Percentiles rank a stretch among this genome's conserved stretches.
These are phyloP conservation scores for Gastracanthus pulcherrimus DNA, from an alignment of 2,888 invertebrate genomes.

Conservation along the genomic window DNA sequence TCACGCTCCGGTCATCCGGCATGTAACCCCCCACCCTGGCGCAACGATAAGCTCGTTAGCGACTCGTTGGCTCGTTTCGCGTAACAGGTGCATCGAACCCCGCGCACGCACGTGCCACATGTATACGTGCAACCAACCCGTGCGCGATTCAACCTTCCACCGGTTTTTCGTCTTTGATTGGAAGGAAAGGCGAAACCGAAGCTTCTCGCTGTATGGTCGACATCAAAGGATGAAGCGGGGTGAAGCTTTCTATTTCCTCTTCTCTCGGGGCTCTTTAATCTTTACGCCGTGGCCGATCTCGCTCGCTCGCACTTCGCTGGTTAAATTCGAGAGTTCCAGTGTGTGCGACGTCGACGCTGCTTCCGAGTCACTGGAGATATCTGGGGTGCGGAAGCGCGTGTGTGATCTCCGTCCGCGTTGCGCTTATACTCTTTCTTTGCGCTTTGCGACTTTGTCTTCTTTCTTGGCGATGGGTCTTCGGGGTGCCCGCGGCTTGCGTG, in stretches of 20 bases:
- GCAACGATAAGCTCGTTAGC: conserved; percentile 47
- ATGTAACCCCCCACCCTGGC: neutral
- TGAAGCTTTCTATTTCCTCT: neutral
- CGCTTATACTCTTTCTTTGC: too few species aligned
- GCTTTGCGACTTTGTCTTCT: too few species aligned
- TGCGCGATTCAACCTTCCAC: neutral
- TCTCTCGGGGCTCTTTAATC: neutral
- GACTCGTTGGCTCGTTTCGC: neutral
- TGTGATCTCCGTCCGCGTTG: too few species aligned
- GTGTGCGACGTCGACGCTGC: too few species aligned
- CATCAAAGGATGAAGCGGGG: neutral
- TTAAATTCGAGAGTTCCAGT: too few species aligned
- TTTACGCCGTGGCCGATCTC: neutral
- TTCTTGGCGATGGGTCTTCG: too few species aligned
- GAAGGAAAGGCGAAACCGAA: neutral
- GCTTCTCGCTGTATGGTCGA: neutral
- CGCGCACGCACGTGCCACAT: neutral
- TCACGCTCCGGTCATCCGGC: conserved; percentile 17
- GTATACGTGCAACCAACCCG: too few species aligned
- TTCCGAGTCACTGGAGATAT: too few species aligned
- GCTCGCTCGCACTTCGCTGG: too few species aligned
- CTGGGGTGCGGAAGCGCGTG: too few species aligned
- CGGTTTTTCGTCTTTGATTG: neutral
- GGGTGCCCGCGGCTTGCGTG: too few species aligned
- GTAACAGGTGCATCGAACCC: conserved; percentile 39